These are phyloP conservation scores for Varanus salvator DNA, from an alignment of 2,113 vertebrate genomes.

Conservation along the genomic window DNA sequence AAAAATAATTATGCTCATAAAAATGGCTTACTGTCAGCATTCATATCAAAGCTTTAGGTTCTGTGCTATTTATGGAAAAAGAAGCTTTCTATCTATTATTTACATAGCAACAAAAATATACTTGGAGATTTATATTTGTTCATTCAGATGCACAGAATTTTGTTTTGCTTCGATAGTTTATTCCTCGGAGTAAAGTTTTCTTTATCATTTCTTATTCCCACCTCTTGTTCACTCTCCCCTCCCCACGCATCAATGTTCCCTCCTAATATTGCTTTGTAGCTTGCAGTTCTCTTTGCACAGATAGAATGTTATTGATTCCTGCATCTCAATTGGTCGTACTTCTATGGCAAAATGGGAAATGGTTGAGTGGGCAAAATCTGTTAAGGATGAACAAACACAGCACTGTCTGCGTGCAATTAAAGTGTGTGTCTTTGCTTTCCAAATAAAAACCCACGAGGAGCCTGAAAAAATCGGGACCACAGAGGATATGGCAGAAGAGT, in stretches of 20 bases:
- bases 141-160: background rate
- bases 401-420: background rate
- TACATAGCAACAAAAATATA: background rate
- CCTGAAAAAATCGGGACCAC: too few species aligned
- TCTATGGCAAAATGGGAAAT: too few species aligned
- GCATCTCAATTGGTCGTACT: too few species aligned
- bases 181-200: background rate
- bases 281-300: background rate
- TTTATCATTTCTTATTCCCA: background rate
- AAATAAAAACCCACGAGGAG: too few species aligned
- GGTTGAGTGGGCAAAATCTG: background rate
- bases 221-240: background rate
- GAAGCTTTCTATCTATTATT: background rate
- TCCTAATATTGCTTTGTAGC: background rate
- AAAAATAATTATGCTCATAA: background rate
- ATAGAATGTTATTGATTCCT: too few species aligned
- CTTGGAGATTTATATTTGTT: background rate
- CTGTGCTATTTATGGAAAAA: background rate
- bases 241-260: background rate
- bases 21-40: background rate
- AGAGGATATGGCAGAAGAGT: too few species aligned
- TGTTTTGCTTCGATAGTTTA: background rate
- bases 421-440: background rate
- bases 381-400: background rate
- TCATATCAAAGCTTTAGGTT: background rate